Evolutionary conservation across 2,888 invertebrate genomes (phyloP), one percentile per base, ranked within the genome.

Genomic region (Carterocephalus palaemon): DNA sequence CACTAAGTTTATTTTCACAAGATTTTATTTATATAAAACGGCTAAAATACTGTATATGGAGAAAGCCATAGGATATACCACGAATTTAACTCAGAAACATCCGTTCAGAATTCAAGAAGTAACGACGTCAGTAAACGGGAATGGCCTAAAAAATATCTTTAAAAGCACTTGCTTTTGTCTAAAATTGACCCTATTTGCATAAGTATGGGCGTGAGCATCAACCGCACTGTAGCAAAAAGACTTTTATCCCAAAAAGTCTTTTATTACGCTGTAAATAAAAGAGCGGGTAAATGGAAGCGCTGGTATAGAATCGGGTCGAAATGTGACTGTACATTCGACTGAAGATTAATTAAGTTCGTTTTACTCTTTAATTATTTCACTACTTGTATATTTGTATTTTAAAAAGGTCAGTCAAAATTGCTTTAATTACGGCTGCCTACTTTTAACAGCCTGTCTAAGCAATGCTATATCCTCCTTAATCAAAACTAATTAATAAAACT

Each of bases 131-230:
- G 32, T 38, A 45, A 45, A 38, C 37, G 45, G 19, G 32, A 45
- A 32, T 16, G 32, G 10, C 38, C 45, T 37, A 29, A 38, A 45
- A 45, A 45, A 31, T 45, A 37, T 38, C 38, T 23, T 45, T 45
- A 38, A 38, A 45, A 38, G 32, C 38, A 38, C 38, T 45, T 45
- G 38, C 45, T 45, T 31, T 45, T 37, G 31, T 38, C 37, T 19
- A 45, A 38, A 46, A 39, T 38, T 39, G 38, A 20, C 46, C 33
- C 22, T 38, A 46, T 46, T 46, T 46, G 46, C 46, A 46, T 46
- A 46, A 46, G 33, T 33, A 46, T 33, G 33, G 31, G 24, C 38
- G 15, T 26, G 20, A 33, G 31, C 20, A 31, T 46, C 39, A 33
- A 46, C 46, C 46, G 32, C 46, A 38, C 26, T 39, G 33, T 15